phyloP scores from a whole-genome alignment of 2,113 vertebrate genomes.

The Clinocottus analis region DNA sequence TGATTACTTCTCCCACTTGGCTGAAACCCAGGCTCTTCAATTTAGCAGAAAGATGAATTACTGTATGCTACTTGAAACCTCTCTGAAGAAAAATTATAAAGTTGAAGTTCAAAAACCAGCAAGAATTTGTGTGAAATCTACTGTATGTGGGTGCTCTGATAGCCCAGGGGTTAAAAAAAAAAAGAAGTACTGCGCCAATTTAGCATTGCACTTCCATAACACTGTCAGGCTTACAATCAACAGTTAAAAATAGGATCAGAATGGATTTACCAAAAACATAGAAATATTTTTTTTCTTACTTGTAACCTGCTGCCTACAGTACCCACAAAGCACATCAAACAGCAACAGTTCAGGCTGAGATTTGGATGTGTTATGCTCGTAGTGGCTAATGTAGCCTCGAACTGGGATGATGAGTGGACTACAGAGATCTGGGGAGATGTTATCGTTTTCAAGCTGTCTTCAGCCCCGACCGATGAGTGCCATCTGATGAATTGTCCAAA shows the following conservation, averaged over 20 bases:
- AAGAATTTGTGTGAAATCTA: neutral
- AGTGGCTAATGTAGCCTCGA: neutral
- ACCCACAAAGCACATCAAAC: neutral
- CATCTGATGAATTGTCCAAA: neutral
- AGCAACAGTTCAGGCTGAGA: neutral
- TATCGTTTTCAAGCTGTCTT: neutral
- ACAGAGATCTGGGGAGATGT: neutral
- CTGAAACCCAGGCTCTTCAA: constrained; percentile 2
- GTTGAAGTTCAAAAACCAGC: constrained; percentile 4
- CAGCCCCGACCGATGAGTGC: neutral
- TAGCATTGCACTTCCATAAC: neutral
- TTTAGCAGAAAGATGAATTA: constrained; percentile 4
- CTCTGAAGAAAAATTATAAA: neutral
- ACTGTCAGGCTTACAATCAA: neutral
- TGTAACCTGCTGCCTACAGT: neutral
- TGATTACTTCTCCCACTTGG: constrained; percentile 7
- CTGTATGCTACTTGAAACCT: constrained; percentile 1
- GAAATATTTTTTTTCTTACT: neutral
- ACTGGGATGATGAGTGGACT: neutral
- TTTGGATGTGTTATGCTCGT: neutral
- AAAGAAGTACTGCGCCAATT: neutral
- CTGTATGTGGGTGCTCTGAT: neutral
- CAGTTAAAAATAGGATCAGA: neutral
- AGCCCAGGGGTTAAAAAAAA: neutral
- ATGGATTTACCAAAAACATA: neutral